phyloP scores from a whole-genome alignment of 1,140 invertebrate genomes.

The Grapholita molesta region DNA sequence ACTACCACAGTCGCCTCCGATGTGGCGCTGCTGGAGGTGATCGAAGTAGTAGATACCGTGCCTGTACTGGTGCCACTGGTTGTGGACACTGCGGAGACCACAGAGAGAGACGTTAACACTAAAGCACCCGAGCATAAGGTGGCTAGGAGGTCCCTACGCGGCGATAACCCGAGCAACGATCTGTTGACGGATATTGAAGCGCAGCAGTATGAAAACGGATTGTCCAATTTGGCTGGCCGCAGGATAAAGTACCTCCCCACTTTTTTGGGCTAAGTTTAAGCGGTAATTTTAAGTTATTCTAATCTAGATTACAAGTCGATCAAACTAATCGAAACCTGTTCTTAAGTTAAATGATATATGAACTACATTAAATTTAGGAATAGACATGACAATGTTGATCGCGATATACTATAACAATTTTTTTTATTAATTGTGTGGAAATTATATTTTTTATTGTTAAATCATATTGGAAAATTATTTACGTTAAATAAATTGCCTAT shows the following conservation, averaged over 20 bases:
- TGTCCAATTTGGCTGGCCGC: constrained; percentile 45
- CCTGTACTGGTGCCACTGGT: constrained; percentile 34
- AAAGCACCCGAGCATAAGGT: constrained; percentile 41
- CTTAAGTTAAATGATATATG: neutral
- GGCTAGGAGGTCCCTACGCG: constrained; percentile 49
- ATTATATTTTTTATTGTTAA: neutral
- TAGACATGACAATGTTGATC: neutral
- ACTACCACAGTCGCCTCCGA: constrained; percentile 37
- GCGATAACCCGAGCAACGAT: constrained; percentile 50
- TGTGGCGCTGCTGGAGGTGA: constrained; percentile 32
- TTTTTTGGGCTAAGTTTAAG: constrained; percentile 43
- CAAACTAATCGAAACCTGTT: neutral
- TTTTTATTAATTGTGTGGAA: neutral
- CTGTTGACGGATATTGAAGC: constrained; percentile 49
- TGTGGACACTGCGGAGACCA: constrained; percentile 27
- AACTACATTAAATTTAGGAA: neutral
- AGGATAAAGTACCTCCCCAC: constrained; percentile 65
- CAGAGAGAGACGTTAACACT: constrained; percentile 28
- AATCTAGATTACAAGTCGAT: neutral
- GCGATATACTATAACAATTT: neutral
- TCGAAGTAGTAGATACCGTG: constrained; percentile 43
- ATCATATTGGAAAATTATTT: neutral
- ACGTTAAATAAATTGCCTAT: too few species aligned
- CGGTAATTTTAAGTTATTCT: neutral
- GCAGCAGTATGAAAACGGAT: constrained; percentile 37